These are phyloP conservation scores for Cyprinodon brontotheroides DNA, from an alignment of 2,113 vertebrate species.

Conservation along the genomic window DNA sequence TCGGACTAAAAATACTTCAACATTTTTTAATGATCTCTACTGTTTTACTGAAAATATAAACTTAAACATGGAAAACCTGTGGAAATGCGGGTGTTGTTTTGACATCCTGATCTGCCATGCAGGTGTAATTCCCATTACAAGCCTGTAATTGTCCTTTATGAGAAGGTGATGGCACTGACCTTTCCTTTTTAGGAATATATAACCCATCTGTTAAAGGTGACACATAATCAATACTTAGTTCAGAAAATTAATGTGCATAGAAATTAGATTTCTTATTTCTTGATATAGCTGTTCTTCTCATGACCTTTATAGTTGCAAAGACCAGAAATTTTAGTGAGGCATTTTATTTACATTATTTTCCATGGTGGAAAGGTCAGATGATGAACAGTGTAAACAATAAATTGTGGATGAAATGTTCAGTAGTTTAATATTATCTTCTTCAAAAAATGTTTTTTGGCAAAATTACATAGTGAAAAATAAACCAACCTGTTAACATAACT, in stretches of 20 bases:
- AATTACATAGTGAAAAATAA: too few relatives aligned
- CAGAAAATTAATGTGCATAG: background rate
- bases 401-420: background rate
- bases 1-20: background rate
- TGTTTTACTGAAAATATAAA: background rate
- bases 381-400: background rate
- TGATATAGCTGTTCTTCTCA: background rate
- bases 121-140: background rate
- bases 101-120: background rate
- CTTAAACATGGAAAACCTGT: background rate
- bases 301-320: background rate
- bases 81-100: background rate
- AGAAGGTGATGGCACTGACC: background rate
- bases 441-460: background rate
- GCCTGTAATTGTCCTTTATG: background rate
- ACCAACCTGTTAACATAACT: too few relatives aligned
- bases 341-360: background rate
- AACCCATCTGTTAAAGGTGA: background rate
- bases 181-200: background rate
- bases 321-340: background rate
- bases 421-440: background rate
- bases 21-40: background rate
- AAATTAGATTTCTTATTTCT: background rate
- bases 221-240: constrained; percentile 7
- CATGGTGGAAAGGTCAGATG: background rate